Evolutionary conservation across 2,113 vertebrate species (phyloP).

Genomic region (Zeus faber): DNA sequence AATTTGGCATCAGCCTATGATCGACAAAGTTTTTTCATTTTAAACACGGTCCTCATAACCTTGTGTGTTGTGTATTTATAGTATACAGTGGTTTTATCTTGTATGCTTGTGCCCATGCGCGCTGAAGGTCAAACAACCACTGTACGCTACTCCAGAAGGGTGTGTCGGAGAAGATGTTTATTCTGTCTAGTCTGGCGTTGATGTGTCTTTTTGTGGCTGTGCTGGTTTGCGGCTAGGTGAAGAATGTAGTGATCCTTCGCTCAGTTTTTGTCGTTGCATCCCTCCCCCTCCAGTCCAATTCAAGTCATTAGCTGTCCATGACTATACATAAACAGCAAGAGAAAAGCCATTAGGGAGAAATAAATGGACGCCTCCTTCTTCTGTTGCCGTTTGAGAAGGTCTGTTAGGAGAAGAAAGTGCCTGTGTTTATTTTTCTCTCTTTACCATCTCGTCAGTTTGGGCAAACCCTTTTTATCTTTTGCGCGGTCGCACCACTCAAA

Average conservation of each 20-base stretch:
- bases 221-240: background rate
- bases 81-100: background rate
- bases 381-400: background rate
- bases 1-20: background rate
- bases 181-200: slow-evolving; percentile 1
- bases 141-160: background rate
- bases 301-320: slow-evolving; percentile 25
- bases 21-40: background rate
- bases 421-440: background rate
- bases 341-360: slow-evolving; percentile 20
- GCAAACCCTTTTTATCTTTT: slow-evolving; percentile 30
- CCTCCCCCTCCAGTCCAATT: background rate
- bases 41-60: background rate
- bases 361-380: slow-evolving; percentile 10
- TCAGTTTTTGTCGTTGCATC: slow-evolving; percentile 22
- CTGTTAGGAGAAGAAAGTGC: background rate
- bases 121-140: background rate
- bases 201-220: background rate
- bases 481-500: background rate
- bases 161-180: background rate
- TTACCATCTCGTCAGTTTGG: slow-evolving; percentile 10
- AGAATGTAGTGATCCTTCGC: slow-evolving; percentile 1
- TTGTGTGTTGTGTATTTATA: background rate
- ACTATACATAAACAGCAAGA: slow-evolving; percentile 12
- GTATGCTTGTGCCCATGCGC: background rate